These are phyloP conservation scores for Nemotelus pantherinus DNA, from an alignment of 2,888 invertebrate genomes.

Conservation along the genomic window DNA sequence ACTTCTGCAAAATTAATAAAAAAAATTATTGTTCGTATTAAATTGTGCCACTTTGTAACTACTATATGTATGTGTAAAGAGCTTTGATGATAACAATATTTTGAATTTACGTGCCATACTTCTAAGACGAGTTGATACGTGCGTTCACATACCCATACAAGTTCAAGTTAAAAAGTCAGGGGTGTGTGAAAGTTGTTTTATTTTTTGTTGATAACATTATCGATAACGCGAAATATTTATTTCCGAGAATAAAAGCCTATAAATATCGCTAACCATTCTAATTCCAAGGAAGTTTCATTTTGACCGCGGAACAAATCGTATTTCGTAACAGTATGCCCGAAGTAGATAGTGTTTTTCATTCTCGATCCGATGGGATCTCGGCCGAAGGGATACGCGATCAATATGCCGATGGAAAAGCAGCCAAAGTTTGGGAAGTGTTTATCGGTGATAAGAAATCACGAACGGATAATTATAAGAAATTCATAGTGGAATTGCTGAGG, in stretches of 20 bases:
- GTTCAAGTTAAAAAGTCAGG: not conserved
- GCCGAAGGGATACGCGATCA: slow-evolving; percentile 83
- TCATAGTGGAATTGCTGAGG: slow-evolving; percentile 76
- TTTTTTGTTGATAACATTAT: slow-evolving; percentile 6
- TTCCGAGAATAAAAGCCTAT: not conserved
- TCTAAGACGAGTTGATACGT: too few relatives aligned
- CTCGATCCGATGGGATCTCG: slow-evolving; percentile 85
- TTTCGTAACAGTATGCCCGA: slow-evolving; percentile 57
- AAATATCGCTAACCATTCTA: not conserved
- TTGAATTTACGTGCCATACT: too few relatives aligned
- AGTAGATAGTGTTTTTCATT: slow-evolving; percentile 69
- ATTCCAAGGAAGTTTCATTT: not conserved
- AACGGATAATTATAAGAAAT: slow-evolving; percentile 84
- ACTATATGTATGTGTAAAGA: too few relatives aligned
- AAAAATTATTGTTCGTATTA: too few relatives aligned
- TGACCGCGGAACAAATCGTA: not conserved
- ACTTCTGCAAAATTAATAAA: too few relatives aligned
- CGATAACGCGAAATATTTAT: not conserved
- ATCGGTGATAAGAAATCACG: slow-evolving; percentile 87
- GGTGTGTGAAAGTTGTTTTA: not conserved
- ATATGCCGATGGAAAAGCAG: slow-evolving; percentile 91
- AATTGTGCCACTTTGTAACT: too few relatives aligned
- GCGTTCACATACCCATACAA: not conserved
- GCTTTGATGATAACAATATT: too few relatives aligned
- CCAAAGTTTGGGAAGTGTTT: slow-evolving; percentile 90